These are phyloP conservation scores for Cyanoderma ruficeps DNA, from an alignment of 2,113 vertebrate genomes.

Conservation along the genomic window DNA sequence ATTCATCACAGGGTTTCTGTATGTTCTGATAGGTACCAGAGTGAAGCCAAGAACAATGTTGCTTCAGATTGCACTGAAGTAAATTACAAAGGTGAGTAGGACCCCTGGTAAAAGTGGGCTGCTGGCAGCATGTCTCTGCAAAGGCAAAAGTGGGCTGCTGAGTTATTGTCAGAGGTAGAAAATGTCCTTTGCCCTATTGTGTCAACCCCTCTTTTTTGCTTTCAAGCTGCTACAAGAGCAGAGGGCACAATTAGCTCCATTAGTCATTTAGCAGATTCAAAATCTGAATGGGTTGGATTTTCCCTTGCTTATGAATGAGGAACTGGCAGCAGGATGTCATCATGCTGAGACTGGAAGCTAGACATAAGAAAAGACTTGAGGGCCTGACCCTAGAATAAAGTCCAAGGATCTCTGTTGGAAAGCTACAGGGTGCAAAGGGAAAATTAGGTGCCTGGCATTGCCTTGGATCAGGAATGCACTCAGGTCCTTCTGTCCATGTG, in stretches of 20 bases:
- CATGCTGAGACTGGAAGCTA: neutral
- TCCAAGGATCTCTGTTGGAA: neutral
- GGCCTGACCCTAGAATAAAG: neutral
- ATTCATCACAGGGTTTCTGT: neutral
- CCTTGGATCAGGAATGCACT: neutral
- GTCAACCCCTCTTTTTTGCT: neutral
- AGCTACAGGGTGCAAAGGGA: neutral
- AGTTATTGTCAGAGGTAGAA: neutral
- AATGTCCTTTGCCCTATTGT: neutral
- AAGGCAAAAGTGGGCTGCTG: neutral
- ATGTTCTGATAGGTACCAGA: neutral
- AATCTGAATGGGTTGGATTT: neutral
- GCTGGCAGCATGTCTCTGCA: neutral
- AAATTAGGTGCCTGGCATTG: neutral
- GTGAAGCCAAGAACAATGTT: neutral
- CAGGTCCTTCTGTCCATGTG: accelerated
- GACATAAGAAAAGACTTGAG: neutral
- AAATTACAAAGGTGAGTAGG: neutral
- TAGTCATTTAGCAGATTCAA: conserved; percentile 34
- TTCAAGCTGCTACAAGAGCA: neutral
- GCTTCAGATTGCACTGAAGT: neutral
- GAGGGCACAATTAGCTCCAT: conserved; percentile 27
- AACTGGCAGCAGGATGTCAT: neutral
- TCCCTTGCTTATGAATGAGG: conserved; percentile 2
- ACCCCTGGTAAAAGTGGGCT: neutral